Base-by-base conservation (phyloP, 2,888 invertebrate genomes). In the Ophioninae sp. region DNA sequence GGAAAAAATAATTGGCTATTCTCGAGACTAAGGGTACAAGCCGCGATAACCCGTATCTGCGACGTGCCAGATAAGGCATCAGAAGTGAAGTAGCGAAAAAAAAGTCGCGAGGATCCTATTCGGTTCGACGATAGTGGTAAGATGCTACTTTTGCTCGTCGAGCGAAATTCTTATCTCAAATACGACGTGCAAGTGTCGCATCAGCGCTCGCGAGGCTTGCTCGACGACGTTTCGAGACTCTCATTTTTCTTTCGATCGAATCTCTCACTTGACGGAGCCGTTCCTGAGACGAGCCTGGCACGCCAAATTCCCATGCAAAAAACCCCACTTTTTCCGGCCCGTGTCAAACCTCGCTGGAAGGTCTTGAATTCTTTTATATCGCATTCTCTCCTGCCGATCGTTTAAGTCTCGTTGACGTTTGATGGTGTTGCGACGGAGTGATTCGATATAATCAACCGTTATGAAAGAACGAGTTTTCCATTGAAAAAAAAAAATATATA, bases 71-170 rank as follows among this genome's bases (percentile, higher is more conserved):
- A 83, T 81, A 83, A 83, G 77, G 41, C 77, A 78, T 70, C 81
- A 77, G 65, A 61, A 64, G 78, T 73, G 68, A 76, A 57, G 70
- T 65, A 68, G 79, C 59, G 65, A 76, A 76, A 83, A 83, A 74
- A 79, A 82, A 20, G 70, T 64, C 67, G 39, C 20, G 56, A 64
- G 23, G 62, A 64, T 69, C 67, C 30, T 72, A 21, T 79, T 17
- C 37, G 79, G 17, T 23, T 41, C 74, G 86, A 17, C 50, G 50
- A 50, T 50, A 50, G 50, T 50, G 50, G 61, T 75, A 64, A 84
- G 81, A 81, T 85, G 82, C 86, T 87, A 87, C 88, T 89, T 89
- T 86, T 88, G 88, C 88, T 88, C 88, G 87, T 89, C 88, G 89
- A 88, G 79, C 87, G 85, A 85, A 87, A 88, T 88, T 88, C 88